Percentiles rank a stretch among this genome's conserved stretches.
Evolutionary conservation across 2,888 invertebrate genomes (phyloP).

Genomic region (Galeruca laticollis): DNA sequence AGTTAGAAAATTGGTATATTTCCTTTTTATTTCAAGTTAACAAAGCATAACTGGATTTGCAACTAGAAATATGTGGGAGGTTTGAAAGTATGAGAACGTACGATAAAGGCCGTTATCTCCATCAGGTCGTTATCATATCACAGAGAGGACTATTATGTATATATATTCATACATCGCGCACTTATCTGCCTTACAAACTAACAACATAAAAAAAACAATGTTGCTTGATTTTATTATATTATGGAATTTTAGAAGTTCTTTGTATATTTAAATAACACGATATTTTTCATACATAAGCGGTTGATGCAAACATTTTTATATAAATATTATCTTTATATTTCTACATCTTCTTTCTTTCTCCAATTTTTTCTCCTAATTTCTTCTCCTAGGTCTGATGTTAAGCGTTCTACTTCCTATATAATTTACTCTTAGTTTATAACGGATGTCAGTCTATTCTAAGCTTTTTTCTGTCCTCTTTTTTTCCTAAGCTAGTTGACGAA

Average conservation of each 20-base stretch:
- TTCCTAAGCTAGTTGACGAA: too few species aligned
- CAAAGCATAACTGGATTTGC: slow-evolving; percentile 28
- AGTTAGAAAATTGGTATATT: too few species aligned
- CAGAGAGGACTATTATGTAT: slow-evolving; percentile 29
- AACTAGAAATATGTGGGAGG: slow-evolving; percentile 29
- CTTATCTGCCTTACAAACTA: neutral
- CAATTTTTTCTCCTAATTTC: too few species aligned
- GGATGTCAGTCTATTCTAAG: too few species aligned
- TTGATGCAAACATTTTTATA: neutral
- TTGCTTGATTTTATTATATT: neutral
- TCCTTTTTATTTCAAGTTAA: neutral
- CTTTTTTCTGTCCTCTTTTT: too few species aligned
- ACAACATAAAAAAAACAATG: neutral
- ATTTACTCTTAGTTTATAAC: too few species aligned
- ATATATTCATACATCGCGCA: neutral
- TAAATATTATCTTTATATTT: too few species aligned
- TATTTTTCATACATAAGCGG: neutral
- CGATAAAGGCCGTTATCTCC: slow-evolving; percentile 47
- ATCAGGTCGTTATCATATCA: slow-evolving; percentile 46
- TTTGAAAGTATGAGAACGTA: slow-evolving; percentile 41
- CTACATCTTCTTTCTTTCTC: too few species aligned
- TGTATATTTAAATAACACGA: too few species aligned
- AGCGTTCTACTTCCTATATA: too few species aligned
- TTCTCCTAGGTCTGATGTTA: too few species aligned
- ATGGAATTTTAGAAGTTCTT: neutral